Conservation (phyloP, 2,888 invertebrate species). For the Lacanobia oleracea region DNA sequence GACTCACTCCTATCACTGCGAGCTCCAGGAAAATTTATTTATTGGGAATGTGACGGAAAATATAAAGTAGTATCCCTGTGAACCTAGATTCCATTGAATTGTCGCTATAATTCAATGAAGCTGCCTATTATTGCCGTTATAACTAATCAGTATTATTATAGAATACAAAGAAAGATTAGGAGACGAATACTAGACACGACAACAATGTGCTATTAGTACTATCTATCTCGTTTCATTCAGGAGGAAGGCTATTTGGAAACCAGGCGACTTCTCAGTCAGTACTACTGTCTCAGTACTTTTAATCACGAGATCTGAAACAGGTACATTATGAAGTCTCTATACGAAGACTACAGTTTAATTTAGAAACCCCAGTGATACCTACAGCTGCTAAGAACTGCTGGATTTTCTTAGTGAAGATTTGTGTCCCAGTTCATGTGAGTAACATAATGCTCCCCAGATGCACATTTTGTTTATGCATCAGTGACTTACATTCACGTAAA, state of each 20-base stretch:
- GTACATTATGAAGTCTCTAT: constrained; percentile 9
- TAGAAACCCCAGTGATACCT: constrained; percentile 20
- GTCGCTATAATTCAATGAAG: not conserved
- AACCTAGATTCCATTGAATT: not conserved
- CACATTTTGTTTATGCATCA: constrained; percentile 56
- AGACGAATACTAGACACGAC: not conserved
- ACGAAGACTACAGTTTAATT: constrained; percentile 11
- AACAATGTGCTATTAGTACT: not conserved
- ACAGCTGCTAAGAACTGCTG: constrained; percentile 20
- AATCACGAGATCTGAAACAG: not conserved
- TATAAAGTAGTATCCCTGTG: not conserved
- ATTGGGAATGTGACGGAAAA: no score
- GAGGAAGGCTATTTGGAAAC: constrained; percentile 6
- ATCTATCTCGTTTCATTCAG: not conserved
- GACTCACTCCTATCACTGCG: not conserved
- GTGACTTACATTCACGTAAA: constrained; percentile 44
- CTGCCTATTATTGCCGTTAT: not conserved
- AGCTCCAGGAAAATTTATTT: not conserved
- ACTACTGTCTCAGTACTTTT: not conserved
- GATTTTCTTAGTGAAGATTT: constrained; percentile 53
- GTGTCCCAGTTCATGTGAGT: constrained; percentile 34
- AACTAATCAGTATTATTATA: not conserved
- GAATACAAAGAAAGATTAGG: not conserved
- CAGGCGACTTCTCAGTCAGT: constrained; percentile 17
- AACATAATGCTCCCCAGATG: constrained; percentile 51